phyloP scores from a whole-genome alignment of 2,888 invertebrate species.

The Drosophila barbarae region DNA sequence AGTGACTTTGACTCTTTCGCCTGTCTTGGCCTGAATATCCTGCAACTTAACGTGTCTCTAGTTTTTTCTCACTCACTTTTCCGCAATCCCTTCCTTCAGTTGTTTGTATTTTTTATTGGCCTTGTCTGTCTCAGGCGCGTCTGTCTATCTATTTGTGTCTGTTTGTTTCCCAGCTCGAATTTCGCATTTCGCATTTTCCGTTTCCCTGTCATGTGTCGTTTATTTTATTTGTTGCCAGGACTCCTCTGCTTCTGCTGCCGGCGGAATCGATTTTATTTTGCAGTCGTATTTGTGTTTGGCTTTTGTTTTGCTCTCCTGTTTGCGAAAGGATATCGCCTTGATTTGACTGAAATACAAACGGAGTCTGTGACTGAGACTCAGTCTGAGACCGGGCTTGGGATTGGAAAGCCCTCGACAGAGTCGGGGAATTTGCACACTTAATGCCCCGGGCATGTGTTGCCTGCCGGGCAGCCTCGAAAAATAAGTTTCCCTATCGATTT shows the following conservation, averaged over 20 bases:
- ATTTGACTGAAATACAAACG: constrained; percentile 27
- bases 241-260: constrained; percentile 25
- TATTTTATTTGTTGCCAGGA: constrained; percentile 59
- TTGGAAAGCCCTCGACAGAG: constrained; percentile 38
- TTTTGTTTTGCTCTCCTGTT: constrained; percentile 34
- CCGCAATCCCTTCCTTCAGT: background rate
- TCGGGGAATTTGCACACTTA: constrained; percentile 31
- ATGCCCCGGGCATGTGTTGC: constrained; percentile 18
- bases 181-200: constrained; percentile 30
- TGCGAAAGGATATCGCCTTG: constrained; percentile 32
- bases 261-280: constrained; percentile 43
- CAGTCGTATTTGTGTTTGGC: constrained; percentile 23
- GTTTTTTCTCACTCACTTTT: constrained; percentile 7
- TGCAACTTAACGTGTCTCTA: constrained; percentile 27
- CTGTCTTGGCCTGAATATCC: constrained; percentile 32
- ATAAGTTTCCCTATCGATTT: constrained; percentile 29
- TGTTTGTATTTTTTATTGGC: constrained; percentile 56
- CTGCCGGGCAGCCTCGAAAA: background rate
- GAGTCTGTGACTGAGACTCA: constrained; percentile 15
- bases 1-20: constrained; percentile 39
- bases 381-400: constrained; percentile 32
- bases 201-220: constrained; percentile 47
- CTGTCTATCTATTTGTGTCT: constrained; percentile 44
- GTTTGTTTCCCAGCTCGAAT: constrained; percentile 36
- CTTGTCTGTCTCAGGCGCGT: constrained; percentile 56